These are phyloP conservation scores for Athalia rosae DNA, from an alignment of 2,888 invertebrate genomes.

Conservation along the genomic window DNA sequence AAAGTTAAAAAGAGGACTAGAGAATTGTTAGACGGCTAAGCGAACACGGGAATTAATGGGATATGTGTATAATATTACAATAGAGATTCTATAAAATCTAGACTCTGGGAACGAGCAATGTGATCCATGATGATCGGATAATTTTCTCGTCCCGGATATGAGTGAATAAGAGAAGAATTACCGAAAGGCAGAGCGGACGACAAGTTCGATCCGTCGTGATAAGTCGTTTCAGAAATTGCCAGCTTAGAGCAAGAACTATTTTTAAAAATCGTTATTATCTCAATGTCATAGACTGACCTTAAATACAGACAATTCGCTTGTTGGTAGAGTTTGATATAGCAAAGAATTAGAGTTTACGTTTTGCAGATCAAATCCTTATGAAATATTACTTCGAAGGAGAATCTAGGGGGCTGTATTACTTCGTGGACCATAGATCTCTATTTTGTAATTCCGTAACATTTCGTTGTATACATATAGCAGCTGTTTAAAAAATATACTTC, in stretches of 20 bases:
- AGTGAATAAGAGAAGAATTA: slow-evolving; percentile 52
- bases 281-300: slow-evolving; percentile 8
- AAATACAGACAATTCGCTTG: slow-evolving; percentile 18
- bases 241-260: slow-evolving; percentile 8
- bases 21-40: no score
- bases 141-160: slow-evolving; percentile 8
- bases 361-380: not conserved
- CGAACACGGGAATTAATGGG: no score
- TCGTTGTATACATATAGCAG: not conserved
- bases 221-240: slow-evolving; percentile 12
- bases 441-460: slow-evolving; percentile 6
- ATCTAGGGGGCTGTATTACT: no score
- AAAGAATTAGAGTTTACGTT: not conserved
- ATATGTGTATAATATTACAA: no score
- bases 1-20: no score
- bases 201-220: slow-evolving; percentile 43
- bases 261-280: slow-evolving; percentile 15
- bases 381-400: no score
- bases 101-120: not conserved
- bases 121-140: slow-evolving; percentile 21
- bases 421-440: not conserved
- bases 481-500: slow-evolving; percentile 24
- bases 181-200: slow-evolving; percentile 68
- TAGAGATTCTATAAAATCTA: no score
- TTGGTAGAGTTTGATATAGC: slow-evolving; percentile 9